A percentile compares a stretch with the other conserved stretches of the same genome.
These are phyloP conservation scores for Megaleporinus macrocephalus DNA, from an alignment of 2,113 vertebrate species.

Conservation along the genomic window DNA sequence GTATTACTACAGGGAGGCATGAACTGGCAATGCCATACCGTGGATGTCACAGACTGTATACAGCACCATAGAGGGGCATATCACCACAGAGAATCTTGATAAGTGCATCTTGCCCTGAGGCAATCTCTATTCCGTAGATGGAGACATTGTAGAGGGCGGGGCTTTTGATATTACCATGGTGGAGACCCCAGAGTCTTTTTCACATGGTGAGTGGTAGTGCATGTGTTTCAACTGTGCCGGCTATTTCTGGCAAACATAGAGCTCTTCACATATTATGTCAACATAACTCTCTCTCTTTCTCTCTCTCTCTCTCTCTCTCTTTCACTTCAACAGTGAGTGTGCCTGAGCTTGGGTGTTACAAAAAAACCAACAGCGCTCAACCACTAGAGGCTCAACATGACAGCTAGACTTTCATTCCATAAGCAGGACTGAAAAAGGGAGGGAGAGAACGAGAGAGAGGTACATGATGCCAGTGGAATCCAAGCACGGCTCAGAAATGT, in stretches of 20 bases:
- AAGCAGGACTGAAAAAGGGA: neutral
- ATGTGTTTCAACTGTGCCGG: constrained; percentile 12
- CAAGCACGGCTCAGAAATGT: neutral
- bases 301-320: constrained; percentile 27
- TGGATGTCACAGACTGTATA: neutral
- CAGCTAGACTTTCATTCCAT: neutral
- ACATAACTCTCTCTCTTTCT: constrained; percentile 33
- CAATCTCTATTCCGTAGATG: constrained; percentile 23
- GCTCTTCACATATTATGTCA: neutral
- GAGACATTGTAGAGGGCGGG: constrained; percentile 6
- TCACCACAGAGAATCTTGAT: neutral
- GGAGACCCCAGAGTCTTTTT: too few species aligned
- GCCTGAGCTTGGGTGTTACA: too few species aligned
- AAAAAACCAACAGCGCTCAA: too few species aligned
- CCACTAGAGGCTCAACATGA: too few species aligned
- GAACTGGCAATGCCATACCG: constrained; percentile 3
- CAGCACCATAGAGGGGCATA: constrained; percentile 24
- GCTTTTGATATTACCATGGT: neutral
- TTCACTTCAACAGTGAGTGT: constrained; percentile 12
- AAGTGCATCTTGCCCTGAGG: neutral
- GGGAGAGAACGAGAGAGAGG: neutral
- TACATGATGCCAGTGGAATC: neutral
- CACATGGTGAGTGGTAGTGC: too few species aligned
- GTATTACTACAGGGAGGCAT: neutral
- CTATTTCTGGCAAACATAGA: constrained; percentile 53